Evolutionary conservation across 1,140 invertebrate species (phyloP).

Genomic region (Eupeodes corollae): DNA sequence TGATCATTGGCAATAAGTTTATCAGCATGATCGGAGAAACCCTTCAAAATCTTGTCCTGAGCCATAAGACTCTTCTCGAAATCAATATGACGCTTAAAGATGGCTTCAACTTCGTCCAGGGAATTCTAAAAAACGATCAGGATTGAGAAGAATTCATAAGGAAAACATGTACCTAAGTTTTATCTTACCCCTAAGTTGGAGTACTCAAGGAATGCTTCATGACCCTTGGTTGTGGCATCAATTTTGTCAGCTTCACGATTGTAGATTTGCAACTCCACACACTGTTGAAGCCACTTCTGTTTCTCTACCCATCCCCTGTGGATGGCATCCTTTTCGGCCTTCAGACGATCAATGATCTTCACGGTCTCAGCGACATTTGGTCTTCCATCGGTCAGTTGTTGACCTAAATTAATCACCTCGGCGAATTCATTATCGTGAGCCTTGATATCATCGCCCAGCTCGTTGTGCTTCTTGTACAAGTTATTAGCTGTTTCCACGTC

Average conservation of each 20-base stretch:
- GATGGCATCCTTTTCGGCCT: constrained; percentile 65
- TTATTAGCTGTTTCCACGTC: constrained; percentile 85
- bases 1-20: constrained; percentile 72
- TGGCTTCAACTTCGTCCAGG: constrained; percentile 86
- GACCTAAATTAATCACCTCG: constrained; percentile 66
- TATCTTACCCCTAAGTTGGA: constrained; percentile 69
- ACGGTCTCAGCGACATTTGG: constrained; percentile 55
- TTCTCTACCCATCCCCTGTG: constrained; percentile 70
- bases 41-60: constrained; percentile 83
- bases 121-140: constrained; percentile 54
- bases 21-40: constrained; percentile 77
- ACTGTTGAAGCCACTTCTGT: constrained; percentile 70
- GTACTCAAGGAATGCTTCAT: constrained; percentile 87
- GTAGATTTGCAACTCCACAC: constrained; percentile 78
- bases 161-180: not conserved
- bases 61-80: constrained; percentile 87
- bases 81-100: constrained; percentile 88
- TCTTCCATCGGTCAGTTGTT: constrained; percentile 59
- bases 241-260: constrained; percentile 95
- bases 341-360: constrained; percentile 60
- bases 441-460: constrained; percentile 83
- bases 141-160: not conserved
- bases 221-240: constrained; percentile 86
- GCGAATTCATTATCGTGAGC: constrained; percentile 62
- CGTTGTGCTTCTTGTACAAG: constrained; percentile 81